A percentile compares a stretch with the other conserved stretches of the same genome.
phyloP scores from a whole-genome alignment of 2,888 invertebrate genomes.

The Drepana falcataria region DNA sequence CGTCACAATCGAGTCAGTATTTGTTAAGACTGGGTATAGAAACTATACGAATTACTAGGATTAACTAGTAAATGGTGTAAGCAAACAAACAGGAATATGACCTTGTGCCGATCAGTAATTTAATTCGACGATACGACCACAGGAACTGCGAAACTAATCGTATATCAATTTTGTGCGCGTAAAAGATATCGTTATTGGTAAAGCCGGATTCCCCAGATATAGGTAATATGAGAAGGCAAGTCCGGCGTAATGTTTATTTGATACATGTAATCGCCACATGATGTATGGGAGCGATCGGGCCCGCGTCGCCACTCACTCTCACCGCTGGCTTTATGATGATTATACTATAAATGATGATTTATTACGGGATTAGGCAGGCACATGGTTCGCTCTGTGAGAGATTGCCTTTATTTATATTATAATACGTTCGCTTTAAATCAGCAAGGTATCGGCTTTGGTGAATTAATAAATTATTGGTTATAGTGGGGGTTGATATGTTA shows the following conservation, averaged over 20 bases:
- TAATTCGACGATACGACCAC: too few relatives aligned
- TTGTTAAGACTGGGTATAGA: too few relatives aligned
- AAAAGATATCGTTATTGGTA: slow-evolving; percentile 55
- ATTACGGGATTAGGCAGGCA: slow-evolving; percentile 70
- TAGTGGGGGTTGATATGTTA: slow-evolving; percentile 1
- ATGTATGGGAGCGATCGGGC: slow-evolving; percentile 59
- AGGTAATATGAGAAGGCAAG: slow-evolving; percentile 51
- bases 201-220: slow-evolving; percentile 42
- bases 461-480: slow-evolving; percentile 15
- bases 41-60: too few relatives aligned
- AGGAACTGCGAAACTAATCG: slow-evolving; percentile 33
- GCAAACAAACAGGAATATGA: too few relatives aligned
- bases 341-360: slow-evolving; percentile 76
- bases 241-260: slow-evolving; percentile 71
- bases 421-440: slow-evolving; percentile 51
- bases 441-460: slow-evolving; percentile 54
- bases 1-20: too few relatives aligned
- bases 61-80: too few relatives aligned
- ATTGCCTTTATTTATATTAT: slow-evolving; percentile 70
- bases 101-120: too few relatives aligned
- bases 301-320: slow-evolving; percentile 35
- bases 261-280: slow-evolving; percentile 73
- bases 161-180: slow-evolving; percentile 50
- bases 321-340: slow-evolving; percentile 68
- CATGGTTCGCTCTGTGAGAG: slow-evolving; percentile 64